Percentiles rank a stretch among this genome's conserved stretches.
phyloP scores from a whole-genome alignment of 2,797 vertebrate species.

The Sebastes glaucus region DNA sequence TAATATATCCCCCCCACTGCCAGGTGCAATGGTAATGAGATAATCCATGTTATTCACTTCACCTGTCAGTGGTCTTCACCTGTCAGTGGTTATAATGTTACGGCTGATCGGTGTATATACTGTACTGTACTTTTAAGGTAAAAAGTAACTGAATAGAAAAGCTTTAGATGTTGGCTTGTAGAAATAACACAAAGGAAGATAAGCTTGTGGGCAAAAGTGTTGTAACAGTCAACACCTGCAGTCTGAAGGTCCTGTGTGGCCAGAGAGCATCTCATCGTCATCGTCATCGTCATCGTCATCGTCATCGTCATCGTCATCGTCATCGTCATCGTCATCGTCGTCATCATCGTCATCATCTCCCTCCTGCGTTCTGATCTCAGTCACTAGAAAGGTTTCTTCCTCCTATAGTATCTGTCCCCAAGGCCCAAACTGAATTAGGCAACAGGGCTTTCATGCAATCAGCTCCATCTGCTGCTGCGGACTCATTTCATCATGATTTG shows the following conservation, averaged over 20 bases:
- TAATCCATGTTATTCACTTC: too few relatives aligned
- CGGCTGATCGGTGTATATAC: too few relatives aligned
- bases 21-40: too few relatives aligned
- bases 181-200: neutral
- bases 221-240: too few relatives aligned
- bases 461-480: constrained; percentile 25
- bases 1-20: too few relatives aligned
- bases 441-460: constrained; percentile 23
- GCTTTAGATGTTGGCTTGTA: neutral
- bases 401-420: constrained; percentile 3
- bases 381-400: constrained; percentile 1
- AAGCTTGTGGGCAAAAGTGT: neutral
- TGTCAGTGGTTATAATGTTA: too few relatives aligned
- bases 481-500: constrained; percentile 20
- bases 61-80: too few relatives aligned
- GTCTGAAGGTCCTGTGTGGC: neutral
- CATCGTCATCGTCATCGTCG: neutral
- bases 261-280: neutral
- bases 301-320: neutral
- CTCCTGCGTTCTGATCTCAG: neutral
- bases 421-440: constrained; percentile 24
- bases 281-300: neutral
- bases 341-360: neutral
- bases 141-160: neutral
- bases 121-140: too few relatives aligned